phyloP scores from a whole-genome alignment of 2,113 vertebrate species.

The Rhegmatorhina hoffmannsi region DNA sequence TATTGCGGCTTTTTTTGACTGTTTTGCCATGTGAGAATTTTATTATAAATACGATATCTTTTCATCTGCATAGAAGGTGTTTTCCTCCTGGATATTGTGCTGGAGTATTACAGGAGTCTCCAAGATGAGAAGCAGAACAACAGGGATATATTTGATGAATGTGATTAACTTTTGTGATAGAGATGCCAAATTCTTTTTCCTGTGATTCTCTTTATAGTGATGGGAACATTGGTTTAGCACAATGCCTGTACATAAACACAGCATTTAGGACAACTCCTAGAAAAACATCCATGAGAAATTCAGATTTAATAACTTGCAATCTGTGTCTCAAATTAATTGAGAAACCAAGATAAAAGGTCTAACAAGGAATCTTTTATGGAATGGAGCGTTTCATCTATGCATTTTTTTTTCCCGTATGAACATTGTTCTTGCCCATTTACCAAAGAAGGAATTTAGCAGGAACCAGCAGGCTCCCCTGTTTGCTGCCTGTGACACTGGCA shows the following conservation, averaged over 20 bases:
- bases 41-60: background rate
- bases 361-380: background rate
- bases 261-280: background rate
- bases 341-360: background rate
- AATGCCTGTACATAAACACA: background rate
- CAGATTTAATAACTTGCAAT: background rate
- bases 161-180: background rate
- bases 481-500: background rate
- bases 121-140: background rate
- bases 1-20: background rate
- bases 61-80: background rate
- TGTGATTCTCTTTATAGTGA: background rate
- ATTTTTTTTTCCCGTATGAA: background rate
- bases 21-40: background rate
- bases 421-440: background rate
- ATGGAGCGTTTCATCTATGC: background rate
- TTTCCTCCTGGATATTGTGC: background rate
- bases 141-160: background rate
- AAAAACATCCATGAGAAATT: background rate
- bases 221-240: background rate
- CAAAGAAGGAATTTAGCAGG: background rate
- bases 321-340: background rate
- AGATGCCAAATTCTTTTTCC: background rate
- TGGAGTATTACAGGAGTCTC: background rate
- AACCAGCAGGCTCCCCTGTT: background rate